Conservation (phyloP, 2,888 invertebrate species). For the Diploptera punctata region DNA sequence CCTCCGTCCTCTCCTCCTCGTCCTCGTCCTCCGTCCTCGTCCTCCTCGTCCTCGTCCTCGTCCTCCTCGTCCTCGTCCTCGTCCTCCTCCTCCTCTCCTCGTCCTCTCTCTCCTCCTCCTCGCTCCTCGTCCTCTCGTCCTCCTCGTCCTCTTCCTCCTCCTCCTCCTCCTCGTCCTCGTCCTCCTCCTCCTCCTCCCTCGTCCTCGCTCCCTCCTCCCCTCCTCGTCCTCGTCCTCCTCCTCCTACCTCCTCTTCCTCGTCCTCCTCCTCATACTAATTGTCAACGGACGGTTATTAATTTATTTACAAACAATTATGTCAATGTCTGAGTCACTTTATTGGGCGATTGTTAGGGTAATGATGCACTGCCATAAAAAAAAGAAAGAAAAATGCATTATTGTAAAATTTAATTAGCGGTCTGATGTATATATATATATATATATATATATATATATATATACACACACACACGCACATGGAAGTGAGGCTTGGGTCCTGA, state of each 20-base stretch:
- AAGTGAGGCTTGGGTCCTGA: too few relatives aligned
- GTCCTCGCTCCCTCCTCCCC: too few relatives aligned
- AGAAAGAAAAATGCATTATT: too few relatives aligned
- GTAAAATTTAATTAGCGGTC: too few relatives aligned
- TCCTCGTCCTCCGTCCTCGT: neutral
- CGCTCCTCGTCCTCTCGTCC: neutral
- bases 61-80: neutral
- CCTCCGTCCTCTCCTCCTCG: neutral
- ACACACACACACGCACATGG: too few relatives aligned
- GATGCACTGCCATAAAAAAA: too few relatives aligned
- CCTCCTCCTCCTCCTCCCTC: neutral
- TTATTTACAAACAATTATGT: too few relatives aligned
- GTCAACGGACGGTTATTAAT: too few relatives aligned
- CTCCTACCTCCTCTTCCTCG: neutral
- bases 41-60: neutral
- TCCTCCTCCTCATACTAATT: neutral
- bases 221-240: neutral
- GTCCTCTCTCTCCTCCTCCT: neutral
- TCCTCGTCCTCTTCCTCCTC: neutral
- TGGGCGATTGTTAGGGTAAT: too few relatives aligned
- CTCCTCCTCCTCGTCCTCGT: neutral
- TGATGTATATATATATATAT: too few relatives aligned
- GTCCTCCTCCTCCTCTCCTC: neutral
- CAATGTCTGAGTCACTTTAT: too few relatives aligned
- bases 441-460: too few relatives aligned